These are phyloP conservation scores for Homarus americanus DNA, from an alignment of 1,140 invertebrate genomes.

Conservation along the genomic window DNA sequence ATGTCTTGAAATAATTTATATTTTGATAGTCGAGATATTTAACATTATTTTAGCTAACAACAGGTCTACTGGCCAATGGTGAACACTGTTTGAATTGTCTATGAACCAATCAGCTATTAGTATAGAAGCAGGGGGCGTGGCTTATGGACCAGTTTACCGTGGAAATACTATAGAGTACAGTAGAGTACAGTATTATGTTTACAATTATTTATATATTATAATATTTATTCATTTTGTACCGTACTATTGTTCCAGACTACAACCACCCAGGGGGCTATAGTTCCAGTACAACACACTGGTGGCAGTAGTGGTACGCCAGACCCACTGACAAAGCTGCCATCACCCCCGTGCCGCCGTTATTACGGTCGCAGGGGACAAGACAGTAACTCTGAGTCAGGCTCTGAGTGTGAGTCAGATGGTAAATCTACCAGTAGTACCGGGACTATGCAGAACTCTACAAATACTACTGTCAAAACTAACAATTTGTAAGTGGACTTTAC, in stretches of 20 bases:
- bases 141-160: too few relatives aligned
- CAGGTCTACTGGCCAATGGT: too few relatives aligned
- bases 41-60: too few relatives aligned
- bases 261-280: not conserved
- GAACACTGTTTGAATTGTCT: too few relatives aligned
- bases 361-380: slow-evolving; percentile 83
- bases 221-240: too few relatives aligned
- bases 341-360: slow-evolving; percentile 79
- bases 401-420: slow-evolving; percentile 74
- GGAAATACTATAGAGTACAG: too few relatives aligned
- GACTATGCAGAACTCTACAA: slow-evolving; percentile 7
- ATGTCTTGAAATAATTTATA: too few relatives aligned
- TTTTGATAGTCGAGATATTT: too few relatives aligned
- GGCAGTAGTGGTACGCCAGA: not conserved
- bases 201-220: too few relatives aligned
- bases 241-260: slow-evolving; percentile 11
- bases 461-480: slow-evolving; percentile 47
- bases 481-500: slow-evolving; percentile 43
- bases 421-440: slow-evolving; percentile 39
- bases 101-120: too few relatives aligned
- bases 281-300: not conserved
- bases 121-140: too few relatives aligned
- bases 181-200: too few relatives aligned
- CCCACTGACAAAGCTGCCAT: slow-evolving; percentile 69
- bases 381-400: slow-evolving; percentile 69